Conservation (phyloP, 2,797 vertebrate species). For the Phrynocephalus guinanensis region DNA sequence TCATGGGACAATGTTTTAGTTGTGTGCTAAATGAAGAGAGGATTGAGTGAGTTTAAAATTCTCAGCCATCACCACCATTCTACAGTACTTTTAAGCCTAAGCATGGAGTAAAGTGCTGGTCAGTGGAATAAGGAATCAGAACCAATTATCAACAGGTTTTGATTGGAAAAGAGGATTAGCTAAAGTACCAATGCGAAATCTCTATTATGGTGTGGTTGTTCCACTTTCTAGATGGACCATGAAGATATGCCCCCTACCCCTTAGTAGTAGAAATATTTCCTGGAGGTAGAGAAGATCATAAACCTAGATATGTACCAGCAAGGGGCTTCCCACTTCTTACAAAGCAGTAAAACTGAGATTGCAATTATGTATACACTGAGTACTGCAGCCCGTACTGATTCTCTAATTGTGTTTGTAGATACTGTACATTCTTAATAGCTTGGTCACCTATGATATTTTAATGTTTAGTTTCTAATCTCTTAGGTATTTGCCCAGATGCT, state of each 20-base stretch:
- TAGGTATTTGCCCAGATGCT: neutral
- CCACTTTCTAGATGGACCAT: neutral
- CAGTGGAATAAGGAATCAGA: neutral
- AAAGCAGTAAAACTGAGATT: neutral
- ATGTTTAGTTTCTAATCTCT: neutral
- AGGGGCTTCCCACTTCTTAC: neutral
- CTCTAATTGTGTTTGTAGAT: neutral
- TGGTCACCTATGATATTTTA: neutral
- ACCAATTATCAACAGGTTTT: conserved; percentile 11
- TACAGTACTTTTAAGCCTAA: conserved; percentile 20
- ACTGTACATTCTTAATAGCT: too few relatives aligned
- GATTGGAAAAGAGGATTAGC: conserved; percentile 26
- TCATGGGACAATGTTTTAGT: conserved; percentile 1
- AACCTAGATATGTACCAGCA: neutral
- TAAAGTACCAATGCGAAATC: neutral
- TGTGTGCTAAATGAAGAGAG: neutral
- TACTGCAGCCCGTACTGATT: neutral
- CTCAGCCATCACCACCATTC: neutral
- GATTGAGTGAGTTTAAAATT: neutral
- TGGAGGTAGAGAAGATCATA: neutral
- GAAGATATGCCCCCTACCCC: neutral
- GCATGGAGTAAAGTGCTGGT: neutral
- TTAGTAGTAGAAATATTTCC: neutral
- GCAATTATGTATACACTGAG: neutral
- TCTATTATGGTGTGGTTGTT: neutral